Base-by-base conservation (phyloP, 2,888 invertebrate genomes). In the Stenurella melanura region DNA sequence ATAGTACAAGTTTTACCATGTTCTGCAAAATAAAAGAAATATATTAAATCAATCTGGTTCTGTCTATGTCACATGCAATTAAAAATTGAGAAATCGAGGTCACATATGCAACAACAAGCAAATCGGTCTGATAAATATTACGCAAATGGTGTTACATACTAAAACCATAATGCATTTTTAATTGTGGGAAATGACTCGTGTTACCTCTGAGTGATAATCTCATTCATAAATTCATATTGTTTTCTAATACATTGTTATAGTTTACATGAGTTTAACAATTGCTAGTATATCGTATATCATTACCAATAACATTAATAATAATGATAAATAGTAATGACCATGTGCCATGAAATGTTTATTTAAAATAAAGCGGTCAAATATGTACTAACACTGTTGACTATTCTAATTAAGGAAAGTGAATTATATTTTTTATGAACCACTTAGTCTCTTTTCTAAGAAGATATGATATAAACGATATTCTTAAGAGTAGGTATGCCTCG, bases 1-100 rank as follows among this genome's bases (percentile, higher is more conserved):
- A 95, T 90, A 86, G 95, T 94, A 85, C 95, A 95, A 84, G 93
- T 93, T 84, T 93, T 93, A 12, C 93, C 94, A 81, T 92, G 93
- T 86, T 93, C 93, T 93, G 91, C 60, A 91, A 92, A 85, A 77
- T 63, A 80, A 80, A 81, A 78, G 56, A 64, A 42, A 74, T 50
- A 74, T 61, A 74, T 75, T 50, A 80, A 75, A 75, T 77, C 42
- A 77, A 74, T 76, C 19, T 34, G 30, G 9, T 34, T 38, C 58
- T 58, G 30, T 56, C 15, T n/a, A 10, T 38, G 10, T 34, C 11
- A 42, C 0, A 61, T 34, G 17, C 9, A 58, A 78, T 68, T 73
- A 68, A 61, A 56, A 64, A 63, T 78, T 78, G 69, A 38, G 76
- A 75, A 79, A 79, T 79, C 42, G 67, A 57, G 78, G 78, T 73